These are phyloP conservation scores for Drosophila colorata DNA, from an alignment of 2,888 invertebrate genomes.

Conservation along the genomic window DNA sequence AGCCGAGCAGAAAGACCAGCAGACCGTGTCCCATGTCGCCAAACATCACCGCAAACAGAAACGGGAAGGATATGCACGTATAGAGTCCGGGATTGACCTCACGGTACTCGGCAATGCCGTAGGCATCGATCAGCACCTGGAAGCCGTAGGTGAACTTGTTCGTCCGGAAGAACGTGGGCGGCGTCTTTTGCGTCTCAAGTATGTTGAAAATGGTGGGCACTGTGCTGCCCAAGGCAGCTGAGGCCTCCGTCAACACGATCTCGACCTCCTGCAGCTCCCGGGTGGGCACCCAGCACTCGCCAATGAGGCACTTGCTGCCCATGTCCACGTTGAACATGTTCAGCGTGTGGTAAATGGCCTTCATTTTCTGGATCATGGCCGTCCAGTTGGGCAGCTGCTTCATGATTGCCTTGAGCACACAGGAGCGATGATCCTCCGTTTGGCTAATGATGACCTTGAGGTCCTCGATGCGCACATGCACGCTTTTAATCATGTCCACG, in stretches of 20 bases:
- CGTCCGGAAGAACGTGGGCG: conserved; percentile 96
- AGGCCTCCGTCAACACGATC: conserved; percentile 92
- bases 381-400: conserved; percentile 93
- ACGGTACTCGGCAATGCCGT: conserved; percentile 96
- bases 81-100: conserved; percentile 96
- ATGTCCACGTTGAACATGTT: conserved; percentile 96
- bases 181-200: conserved; percentile 91
- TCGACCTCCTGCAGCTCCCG: conserved; percentile 90
- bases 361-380: conserved; percentile 93
- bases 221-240: conserved; percentile 93
- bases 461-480: conserved; percentile 93
- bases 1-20: conserved; percentile 93
- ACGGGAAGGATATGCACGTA: conserved; percentile 96
- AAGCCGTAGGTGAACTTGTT: conserved; percentile 97
- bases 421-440: conserved; percentile 93
- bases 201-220: conserved; percentile 96
- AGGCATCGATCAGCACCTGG: conserved; percentile 96
- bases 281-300: conserved; percentile 94
- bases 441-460: conserved; percentile 91
- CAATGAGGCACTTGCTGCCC: conserved; percentile 94
- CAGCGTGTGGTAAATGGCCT: conserved; percentile 96
- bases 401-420: conserved; percentile 92
- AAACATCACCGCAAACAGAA: conserved; percentile 98
- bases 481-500: conserved; percentile 92
- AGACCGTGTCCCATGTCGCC: conserved; percentile 96